Conservation (phyloP, 2,797 vertebrate species). For the Falco rusticolus region DNA sequence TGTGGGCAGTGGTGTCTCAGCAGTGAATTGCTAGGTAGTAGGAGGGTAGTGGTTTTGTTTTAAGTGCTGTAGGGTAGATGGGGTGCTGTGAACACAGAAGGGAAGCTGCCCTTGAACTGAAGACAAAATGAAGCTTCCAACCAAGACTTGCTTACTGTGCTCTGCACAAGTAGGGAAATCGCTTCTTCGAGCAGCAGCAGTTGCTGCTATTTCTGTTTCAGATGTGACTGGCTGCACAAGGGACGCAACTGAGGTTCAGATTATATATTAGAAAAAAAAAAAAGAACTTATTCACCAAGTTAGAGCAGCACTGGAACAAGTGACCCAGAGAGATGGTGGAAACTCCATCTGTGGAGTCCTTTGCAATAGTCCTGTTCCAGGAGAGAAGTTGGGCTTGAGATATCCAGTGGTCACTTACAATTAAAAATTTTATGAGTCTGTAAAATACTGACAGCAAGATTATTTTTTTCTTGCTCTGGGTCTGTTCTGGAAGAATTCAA, state of each 20-base stretch:
- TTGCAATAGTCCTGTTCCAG: not conserved
- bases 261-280: not conserved
- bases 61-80: not conserved
- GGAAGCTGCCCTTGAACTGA: not conserved
- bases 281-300: not conserved
- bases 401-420: not conserved
- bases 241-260: not conserved
- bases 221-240: not conserved
- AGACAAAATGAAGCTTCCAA: not conserved
- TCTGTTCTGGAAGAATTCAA: not conserved
- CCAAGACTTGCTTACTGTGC: not conserved
- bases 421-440: not conserved
- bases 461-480: not conserved
- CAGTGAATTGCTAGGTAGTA: not conserved
- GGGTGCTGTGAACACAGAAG: not conserved
- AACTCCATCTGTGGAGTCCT: not conserved
- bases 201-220: not conserved
- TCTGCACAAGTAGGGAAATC: not conserved
- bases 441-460: not conserved
- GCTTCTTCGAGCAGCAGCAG: not conserved
- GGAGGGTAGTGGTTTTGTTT: not conserved
- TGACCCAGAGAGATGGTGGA: not conserved
- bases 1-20: not conserved
- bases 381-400: not conserved
- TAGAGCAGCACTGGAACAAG: not conserved